phyloP scores from a whole-genome alignment of 2,797 vertebrate genomes.

The Sibirionetta formosa region DNA sequence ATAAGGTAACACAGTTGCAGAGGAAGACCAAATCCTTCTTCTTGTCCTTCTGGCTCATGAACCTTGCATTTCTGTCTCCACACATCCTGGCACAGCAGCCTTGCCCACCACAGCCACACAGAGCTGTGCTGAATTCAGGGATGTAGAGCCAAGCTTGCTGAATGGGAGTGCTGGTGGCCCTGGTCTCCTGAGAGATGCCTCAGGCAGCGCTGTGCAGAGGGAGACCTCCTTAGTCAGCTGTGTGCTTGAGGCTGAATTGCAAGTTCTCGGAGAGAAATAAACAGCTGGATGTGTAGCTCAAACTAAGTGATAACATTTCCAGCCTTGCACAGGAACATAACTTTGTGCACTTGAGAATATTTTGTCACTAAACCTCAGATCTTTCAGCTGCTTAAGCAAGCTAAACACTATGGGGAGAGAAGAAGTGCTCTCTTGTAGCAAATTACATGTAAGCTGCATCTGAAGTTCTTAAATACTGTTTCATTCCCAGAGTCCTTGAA shows the following conservation, averaged over 20 bases:
- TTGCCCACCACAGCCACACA: background rate
- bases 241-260: background rate
- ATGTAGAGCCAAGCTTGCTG: background rate
- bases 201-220: background rate
- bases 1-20: background rate
- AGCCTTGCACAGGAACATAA: background rate
- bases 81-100: accelerated
- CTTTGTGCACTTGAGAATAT: background rate
- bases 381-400: slow-evolving; percentile 17
- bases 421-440: background rate
- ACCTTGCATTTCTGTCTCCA: background rate
- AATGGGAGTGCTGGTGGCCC: background rate
- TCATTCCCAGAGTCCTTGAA: background rate
- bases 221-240: accelerated
- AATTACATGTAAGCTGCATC: background rate
- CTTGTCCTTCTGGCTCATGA: background rate
- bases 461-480: slow-evolving; percentile 19
- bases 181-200: background rate
- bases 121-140: background rate
- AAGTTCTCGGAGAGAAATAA: background rate
- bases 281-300: background rate
- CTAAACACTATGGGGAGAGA: background rate
- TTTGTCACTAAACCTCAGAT: background rate
- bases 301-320: background rate
- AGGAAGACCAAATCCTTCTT: background rate